Percentiles rank a stretch among this genome's conserved stretches.
Conservation (phyloP, 2,797 vertebrate species). For the Hypotaenidia okinawae region DNA sequence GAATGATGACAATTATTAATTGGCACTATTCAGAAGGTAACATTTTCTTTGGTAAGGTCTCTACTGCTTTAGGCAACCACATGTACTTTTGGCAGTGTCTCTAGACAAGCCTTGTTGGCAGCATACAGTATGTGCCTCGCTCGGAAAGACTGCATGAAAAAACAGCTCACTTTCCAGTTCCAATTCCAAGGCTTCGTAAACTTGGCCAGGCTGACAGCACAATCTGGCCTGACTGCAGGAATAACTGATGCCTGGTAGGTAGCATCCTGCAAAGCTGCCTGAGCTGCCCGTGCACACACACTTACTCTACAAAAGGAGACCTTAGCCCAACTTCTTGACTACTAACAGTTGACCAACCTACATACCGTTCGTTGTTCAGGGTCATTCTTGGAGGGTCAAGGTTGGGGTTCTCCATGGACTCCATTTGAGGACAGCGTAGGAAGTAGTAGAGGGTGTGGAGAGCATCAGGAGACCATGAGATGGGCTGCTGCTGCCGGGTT, state of each 20-base stretch:
- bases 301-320: not conserved
- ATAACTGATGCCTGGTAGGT: constrained; percentile 12
- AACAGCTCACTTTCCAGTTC: constrained; percentile 53
- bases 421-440: constrained; percentile 92
- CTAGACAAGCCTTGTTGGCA: constrained; percentile 46
- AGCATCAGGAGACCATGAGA: constrained; percentile 91
- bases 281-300: not conserved
- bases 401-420: constrained; percentile 93
- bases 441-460: constrained; percentile 95
- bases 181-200: constrained; percentile 2
- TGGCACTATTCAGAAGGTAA: constrained; percentile 8
- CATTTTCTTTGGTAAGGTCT: constrained; percentile 55
- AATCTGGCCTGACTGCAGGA: constrained; percentile 36
- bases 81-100: constrained; percentile 27
- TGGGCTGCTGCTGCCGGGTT: constrained; percentile 80
- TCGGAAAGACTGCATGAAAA: constrained; percentile 27
- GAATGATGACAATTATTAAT: not conserved
- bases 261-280: not conserved
- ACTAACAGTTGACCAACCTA: not conserved
- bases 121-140: not conserved
- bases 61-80: constrained; percentile 43
- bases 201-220: constrained; percentile 12
- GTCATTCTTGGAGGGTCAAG: constrained; percentile 87
- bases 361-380: constrained; percentile 86
- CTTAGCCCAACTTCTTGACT: not conserved